Evolutionary conservation across 2,113 vertebrate species (phyloP).

Genomic region (Triplophysa siluroides): DNA sequence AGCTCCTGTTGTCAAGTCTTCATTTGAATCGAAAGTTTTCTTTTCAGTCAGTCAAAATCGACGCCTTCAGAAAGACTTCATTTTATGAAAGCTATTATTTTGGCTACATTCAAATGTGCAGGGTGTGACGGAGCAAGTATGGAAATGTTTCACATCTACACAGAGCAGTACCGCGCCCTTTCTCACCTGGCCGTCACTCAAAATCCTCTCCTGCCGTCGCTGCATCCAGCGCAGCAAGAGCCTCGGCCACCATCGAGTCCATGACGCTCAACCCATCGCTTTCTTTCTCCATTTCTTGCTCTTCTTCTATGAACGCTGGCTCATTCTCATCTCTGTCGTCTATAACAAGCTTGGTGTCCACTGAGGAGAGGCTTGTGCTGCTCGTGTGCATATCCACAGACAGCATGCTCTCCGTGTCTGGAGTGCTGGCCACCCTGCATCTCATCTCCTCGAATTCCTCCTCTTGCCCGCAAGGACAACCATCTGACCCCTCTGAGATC

Average conservation of each 20-base stretch:
- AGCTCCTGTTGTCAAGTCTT: conserved; percentile 33
- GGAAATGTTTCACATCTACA: not conserved
- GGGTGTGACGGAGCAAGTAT: not conserved
- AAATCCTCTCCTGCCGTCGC: conserved; percentile 88
- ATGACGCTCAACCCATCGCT: conserved; percentile 69
- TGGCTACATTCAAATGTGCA: conserved; percentile 41
- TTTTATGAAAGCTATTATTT: conserved; percentile 23
- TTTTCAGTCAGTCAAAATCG: conserved; percentile 1
- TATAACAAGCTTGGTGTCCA: conserved; percentile 64
- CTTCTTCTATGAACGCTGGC: not conserved
- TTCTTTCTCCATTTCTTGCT: conserved; percentile 61
- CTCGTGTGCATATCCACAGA: conserved; percentile 76
- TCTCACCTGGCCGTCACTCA: conserved; percentile 54
- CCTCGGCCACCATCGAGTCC: conserved; percentile 88
- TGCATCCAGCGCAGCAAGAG: conserved; percentile 89
- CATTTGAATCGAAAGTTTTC: not conserved
- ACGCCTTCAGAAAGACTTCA: conserved; percentile 9
- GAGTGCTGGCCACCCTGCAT: conserved; percentile 47
- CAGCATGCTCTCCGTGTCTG: conserved; percentile 69
- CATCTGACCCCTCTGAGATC: conserved; percentile 24
- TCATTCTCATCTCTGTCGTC: conserved; percentile 59
- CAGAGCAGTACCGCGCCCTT: not conserved
- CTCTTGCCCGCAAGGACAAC: conserved; percentile 54
- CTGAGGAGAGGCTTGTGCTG: conserved; percentile 74
- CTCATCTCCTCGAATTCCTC: conserved; percentile 66